Conservation (phyloP, 2,113 vertebrate species). For the Elachura formosa region DNA sequence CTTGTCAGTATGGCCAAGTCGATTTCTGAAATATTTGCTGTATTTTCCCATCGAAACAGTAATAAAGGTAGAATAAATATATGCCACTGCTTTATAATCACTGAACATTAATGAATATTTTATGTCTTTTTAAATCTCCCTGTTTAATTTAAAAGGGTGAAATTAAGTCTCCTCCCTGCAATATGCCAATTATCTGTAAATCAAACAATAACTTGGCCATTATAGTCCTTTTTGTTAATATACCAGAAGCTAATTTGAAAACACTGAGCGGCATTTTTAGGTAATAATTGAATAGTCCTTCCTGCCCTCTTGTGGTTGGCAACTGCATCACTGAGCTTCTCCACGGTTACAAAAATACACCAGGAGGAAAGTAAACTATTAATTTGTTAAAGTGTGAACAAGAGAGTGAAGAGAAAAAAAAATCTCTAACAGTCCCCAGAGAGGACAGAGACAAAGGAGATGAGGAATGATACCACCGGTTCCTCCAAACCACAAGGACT, state of each 20-base stretch:
- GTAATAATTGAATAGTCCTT: slow-evolving; percentile 75
- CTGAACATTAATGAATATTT: slow-evolving; percentile 93
- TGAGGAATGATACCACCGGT: accelerated
- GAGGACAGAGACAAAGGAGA: background rate
- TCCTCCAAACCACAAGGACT: background rate
- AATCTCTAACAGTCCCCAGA: background rate
- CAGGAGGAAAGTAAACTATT: slow-evolving; percentile 26
- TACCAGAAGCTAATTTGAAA: slow-evolving; percentile 84
- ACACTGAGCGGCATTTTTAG: slow-evolving; percentile 68
- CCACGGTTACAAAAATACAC: background rate
- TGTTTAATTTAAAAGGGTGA: slow-evolving; percentile 92
- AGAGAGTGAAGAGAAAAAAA: background rate
- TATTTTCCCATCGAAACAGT: slow-evolving; percentile 86
- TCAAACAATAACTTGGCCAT: slow-evolving; percentile 93
- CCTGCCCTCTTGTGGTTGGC: slow-evolving; percentile 78
- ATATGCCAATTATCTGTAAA: slow-evolving; percentile 91
- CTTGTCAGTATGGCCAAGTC: slow-evolving; percentile 85
- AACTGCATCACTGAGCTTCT: slow-evolving; percentile 50
- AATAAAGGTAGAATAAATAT: slow-evolving; percentile 86
- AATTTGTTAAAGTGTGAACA: slow-evolving; percentile 30
- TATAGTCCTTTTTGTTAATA: slow-evolving; percentile 87
- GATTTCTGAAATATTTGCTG: slow-evolving; percentile 86
- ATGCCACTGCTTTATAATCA: slow-evolving; percentile 85
- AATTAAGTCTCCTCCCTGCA: slow-evolving; percentile 86
- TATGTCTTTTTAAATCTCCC: slow-evolving; percentile 91